Evolutionary conservation across 2,113 vertebrate genomes (phyloP).

Genomic region (Lampris incognitus): DNA sequence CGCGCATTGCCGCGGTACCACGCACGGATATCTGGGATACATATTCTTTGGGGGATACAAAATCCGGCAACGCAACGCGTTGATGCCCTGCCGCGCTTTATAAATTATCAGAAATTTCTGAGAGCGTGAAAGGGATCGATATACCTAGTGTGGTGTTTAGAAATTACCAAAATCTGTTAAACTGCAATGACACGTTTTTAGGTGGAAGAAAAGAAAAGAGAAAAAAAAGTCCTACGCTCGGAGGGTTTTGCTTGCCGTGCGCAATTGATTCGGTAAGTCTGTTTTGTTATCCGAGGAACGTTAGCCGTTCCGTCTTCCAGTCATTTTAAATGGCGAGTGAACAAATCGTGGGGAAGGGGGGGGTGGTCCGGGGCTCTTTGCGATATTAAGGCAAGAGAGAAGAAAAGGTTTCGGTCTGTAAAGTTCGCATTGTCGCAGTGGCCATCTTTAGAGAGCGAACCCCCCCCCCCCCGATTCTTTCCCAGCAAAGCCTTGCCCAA

Average conservation of each 20-base stretch:
- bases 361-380: too few species aligned
- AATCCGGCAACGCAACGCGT: constrained; percentile 17
- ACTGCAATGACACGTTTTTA: not conserved
- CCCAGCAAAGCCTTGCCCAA: constrained; percentile 37
- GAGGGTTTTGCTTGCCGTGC: constrained; percentile 43
- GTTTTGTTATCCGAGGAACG: constrained; percentile 29
- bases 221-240: constrained; percentile 30
- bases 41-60: too few species aligned
- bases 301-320: constrained; percentile 15
- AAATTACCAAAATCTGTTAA: not conserved
- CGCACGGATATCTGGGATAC: too few species aligned
- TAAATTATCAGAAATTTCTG: not conserved
- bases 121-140: not conserved
- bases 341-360: too few species aligned
- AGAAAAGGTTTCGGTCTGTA: not conserved
- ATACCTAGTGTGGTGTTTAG: not conserved
- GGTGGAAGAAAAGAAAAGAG: constrained; percentile 20
- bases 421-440: constrained; percentile 64
- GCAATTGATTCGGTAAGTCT: constrained; percentile 73
- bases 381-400: not conserved
- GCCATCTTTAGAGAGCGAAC: constrained; percentile 69
- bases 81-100: constrained; percentile 52
- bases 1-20: too few species aligned
- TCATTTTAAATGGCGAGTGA: not conserved
- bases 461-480: constrained; percentile 1